These are phyloP conservation scores for Acrobeloides nanus DNA, from an alignment of 2,888 invertebrate species.

Conservation along the genomic window DNA sequence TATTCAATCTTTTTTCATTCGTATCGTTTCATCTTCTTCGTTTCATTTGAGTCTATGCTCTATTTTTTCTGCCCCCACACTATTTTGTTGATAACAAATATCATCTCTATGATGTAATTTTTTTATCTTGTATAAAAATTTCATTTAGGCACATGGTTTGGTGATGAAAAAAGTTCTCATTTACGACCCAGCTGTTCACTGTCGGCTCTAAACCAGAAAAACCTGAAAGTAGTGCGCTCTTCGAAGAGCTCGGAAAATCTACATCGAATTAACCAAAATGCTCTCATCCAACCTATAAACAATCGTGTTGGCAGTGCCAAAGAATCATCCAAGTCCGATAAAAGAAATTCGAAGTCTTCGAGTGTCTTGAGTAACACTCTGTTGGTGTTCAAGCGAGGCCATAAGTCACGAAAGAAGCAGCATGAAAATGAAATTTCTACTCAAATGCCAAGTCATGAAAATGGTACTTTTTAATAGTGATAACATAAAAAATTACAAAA, in stretches of 20 bases:
- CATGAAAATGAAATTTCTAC: no score
- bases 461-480: no score
- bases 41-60: no score
- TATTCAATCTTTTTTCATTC: no score
- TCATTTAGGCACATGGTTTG: slow-evolving; percentile 36
- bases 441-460: no score
- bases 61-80: no score
- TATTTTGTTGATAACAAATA: no score
- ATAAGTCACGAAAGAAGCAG: neutral
- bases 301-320: slow-evolving; percentile 1
- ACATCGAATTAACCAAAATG: slow-evolving; percentile 26
- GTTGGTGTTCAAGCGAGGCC: neutral
- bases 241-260: slow-evolving; percentile 47
- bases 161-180: slow-evolving; percentile 30
- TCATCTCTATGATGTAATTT: neutral
- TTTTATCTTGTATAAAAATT: neutral
- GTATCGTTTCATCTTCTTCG: neutral
- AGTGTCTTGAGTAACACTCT: slow-evolving; percentile 3
- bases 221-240: slow-evolving; percentile 23
- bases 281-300: no score
- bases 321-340: neutral
- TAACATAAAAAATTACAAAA: no score
- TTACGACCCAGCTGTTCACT: slow-evolving; percentile 42
- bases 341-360: no score
- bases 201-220: slow-evolving; percentile 34